A percentile compares a stretch with the other conserved stretches of the same genome.
phyloP scores from a whole-genome alignment of 2,888 invertebrate genomes.

The Caenorhabditis uteleia region DNA sequence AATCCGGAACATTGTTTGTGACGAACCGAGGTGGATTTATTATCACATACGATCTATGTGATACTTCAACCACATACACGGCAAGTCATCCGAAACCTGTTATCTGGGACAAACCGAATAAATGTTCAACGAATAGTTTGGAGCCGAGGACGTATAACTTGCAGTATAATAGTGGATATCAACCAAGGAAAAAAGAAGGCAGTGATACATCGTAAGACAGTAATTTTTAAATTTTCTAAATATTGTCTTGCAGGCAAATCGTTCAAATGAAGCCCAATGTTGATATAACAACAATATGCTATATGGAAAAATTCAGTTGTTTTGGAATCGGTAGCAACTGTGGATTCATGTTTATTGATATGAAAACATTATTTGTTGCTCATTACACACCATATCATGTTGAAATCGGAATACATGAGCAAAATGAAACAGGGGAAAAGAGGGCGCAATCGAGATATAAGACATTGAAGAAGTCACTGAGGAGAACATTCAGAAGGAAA shows the following conservation, averaged over 20 bases:
- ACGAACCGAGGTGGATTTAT: conserved; percentile 27
- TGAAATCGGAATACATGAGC: neutral
- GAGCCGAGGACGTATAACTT: neutral
- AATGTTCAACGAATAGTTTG: neutral
- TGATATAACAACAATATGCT: conserved; percentile 7
- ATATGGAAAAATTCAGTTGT: conserved; percentile 13
- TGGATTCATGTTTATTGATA: conserved; percentile 16
- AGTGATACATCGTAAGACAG: conserved; percentile 9
- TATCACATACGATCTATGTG: conserved; percentile 14
- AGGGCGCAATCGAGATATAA: conserved; percentile 5
- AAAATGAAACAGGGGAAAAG: neutral
- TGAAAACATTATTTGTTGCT: conserved; percentile 5
- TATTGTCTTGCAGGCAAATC: neutral
- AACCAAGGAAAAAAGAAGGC: conserved; percentile 7
- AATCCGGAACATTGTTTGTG: conserved; percentile 14
- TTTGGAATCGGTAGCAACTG: conserved; percentile 11
- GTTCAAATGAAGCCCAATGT: conserved; percentile 7
- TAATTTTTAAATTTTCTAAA: neutral
- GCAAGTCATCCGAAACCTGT: neutral
- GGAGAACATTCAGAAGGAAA: conserved; percentile 23
- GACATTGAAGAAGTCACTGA: conserved; percentile 25
- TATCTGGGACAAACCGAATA: neutral
- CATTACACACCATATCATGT: neutral
- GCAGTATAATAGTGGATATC: conserved; percentile 9
- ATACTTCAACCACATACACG: neutral